phyloP scores from a whole-genome alignment of 2,113 vertebrate genomes.

The Speoplatyrhinus poulsoni region DNA sequence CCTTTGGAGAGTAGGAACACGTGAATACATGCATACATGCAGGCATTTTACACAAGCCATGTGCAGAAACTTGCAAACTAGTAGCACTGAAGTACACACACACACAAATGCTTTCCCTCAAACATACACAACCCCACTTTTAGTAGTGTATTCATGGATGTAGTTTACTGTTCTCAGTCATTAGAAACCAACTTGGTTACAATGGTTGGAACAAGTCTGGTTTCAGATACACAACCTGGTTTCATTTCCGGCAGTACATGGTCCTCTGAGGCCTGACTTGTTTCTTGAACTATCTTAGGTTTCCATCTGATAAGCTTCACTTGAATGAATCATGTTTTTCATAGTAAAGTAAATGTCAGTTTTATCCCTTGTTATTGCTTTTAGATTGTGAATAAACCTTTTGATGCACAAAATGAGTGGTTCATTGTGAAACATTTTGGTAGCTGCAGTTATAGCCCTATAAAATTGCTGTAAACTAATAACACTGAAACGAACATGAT shows the following conservation, averaged over 20 bases:
- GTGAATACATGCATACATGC: constrained; percentile 7
- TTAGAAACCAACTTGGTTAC: background rate
- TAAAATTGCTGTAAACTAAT: no score
- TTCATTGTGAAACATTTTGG: no score
- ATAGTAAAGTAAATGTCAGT: no score
- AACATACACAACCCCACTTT: background rate
- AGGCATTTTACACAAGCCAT: background rate
- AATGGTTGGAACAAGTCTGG: background rate
- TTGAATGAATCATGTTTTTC: background rate
- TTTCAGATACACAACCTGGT: background rate
- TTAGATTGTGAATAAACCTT: no score
- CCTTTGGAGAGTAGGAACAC: constrained; percentile 9
- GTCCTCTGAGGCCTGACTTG: background rate
- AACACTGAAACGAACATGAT: no score
- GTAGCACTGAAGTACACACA: background rate
- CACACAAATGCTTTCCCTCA: background rate
- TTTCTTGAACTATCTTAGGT: background rate
- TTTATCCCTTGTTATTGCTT: no score
- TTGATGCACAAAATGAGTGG: no score
- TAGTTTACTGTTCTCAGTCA: background rate
- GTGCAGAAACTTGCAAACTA: background rate
- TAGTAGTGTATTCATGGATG: background rate
- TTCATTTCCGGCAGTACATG: background rate
- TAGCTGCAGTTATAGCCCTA: no score
- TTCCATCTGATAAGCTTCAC: background rate